Base-by-base conservation (phyloP, 30 jellyfish, hydroid and myxozoan genomes). In the Hydractinia echinata region DNA sequence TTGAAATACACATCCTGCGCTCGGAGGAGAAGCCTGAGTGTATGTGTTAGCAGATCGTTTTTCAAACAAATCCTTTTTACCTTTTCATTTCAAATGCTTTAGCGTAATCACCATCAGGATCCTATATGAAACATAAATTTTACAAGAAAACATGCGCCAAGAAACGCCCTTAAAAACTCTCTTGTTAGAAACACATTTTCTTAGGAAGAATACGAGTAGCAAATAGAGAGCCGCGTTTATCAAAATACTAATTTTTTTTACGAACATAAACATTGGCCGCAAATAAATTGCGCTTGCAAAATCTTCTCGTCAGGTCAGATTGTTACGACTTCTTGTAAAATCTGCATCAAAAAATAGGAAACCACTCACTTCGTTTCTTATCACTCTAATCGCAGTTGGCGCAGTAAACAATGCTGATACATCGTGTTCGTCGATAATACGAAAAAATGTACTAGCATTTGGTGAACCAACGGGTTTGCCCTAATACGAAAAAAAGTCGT, bases 401-500 rank as follows among this genome's bases (percentile, higher is more conserved):
- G 99, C 99, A 76, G 96, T 87, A 77, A 93, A 88, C 89, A 93
- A 76, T 52, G 89, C 54, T 54, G 61, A 85, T 44, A 93, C 99
- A 76, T 93, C 90, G 66, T 93, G 90, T 53, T 93, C 95, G 72
- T 93, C 99, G 48, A 93, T 87, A 21, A 93, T 83, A 53, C 99
- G 83, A 67, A 87, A 93, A 64, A 93, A 93, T 3, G 94, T 81
- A 50, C 99, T 81, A 3, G 97, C 96, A 84, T 88, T 94, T 8
- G 99, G 99, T 56, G 91, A 66, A 21, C 96, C 96, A 18, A 93
- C 82, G 30, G 99, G 99, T 67, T 93, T 93, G 1, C 99, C 99
- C 99, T 93, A 16, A 50, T 58, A 80, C 30, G 44, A 30, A 30
- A 30, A n/a, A 30, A 30, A 30, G 44, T 30, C 44, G 64, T 50